Evolutionary conservation across 1,140 invertebrate genomes (phyloP).

Genomic region (Brachionus plicatilis): DNA sequence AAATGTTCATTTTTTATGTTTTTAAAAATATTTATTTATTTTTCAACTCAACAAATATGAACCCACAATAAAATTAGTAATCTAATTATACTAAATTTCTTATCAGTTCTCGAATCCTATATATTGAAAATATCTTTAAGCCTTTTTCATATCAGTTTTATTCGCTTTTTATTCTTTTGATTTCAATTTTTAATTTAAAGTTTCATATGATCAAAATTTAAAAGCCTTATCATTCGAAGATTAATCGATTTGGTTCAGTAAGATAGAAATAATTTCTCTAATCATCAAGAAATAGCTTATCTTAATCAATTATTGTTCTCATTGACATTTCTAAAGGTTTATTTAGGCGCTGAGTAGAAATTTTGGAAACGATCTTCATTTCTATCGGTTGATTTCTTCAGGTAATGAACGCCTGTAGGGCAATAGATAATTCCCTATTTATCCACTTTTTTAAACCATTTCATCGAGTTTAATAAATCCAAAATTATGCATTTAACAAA

Average conservation of each 20-base stretch:
- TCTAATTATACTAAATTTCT: constrained; percentile 15
- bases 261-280: not conserved
- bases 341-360: not conserved
- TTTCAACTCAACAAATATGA: constrained; percentile 3
- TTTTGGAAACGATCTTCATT: not conserved
- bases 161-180: not conserved
- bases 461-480: not conserved
- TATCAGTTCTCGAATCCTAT: constrained; percentile 1
- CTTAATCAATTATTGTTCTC: not conserved
- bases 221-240: not conserved
- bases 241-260: not conserved
- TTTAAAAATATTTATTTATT: not conserved
- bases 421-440: not conserved
- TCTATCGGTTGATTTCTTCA: not conserved
- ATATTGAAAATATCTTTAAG: not conserved
- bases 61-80: not conserved
- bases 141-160: constrained; percentile 2
- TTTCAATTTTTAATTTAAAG: not conserved
- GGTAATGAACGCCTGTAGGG: not conserved
- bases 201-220: constrained; percentile 21
- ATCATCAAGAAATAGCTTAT: not conserved
- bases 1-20: constrained; percentile 21
- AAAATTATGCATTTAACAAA: not conserved
- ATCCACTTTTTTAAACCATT: not conserved
- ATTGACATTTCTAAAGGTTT: not conserved